Base-by-base conservation (phyloP, 23 tunicate species). In the Phallusia fumigata region DNA sequence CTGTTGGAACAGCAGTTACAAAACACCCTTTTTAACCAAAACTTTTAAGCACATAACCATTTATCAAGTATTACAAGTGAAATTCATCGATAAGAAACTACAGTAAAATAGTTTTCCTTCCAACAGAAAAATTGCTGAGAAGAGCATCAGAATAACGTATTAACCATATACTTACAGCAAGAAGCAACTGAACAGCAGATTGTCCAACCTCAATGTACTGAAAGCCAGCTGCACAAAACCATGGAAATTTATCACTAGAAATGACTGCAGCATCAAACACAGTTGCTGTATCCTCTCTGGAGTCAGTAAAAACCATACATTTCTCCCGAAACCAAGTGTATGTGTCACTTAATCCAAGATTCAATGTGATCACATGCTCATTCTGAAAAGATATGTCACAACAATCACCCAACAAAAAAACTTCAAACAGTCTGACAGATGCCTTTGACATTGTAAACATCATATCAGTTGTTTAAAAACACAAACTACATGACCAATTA, bases 161-260 rank as follows among this genome's bases (percentile, higher is more conserved):
- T 3, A 2, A 6, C 30, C 32, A 74, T 34, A 22, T 15, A 49
- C 86, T 89, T 84, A 90, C 95, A 65, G 95, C 74, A 22, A 90
- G 73, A 30, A 85, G 40, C 30, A 90, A n/a, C 76, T 90, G 97
- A 8, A 92, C 75, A 30, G 76, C 79, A 0, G 97, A 75, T 76
- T 92, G 97, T 45, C 83, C 73, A 12, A 87, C 74, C 79, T 92
- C 97, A 49, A 92, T 84, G 65, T 92, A 88, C n/a, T 86, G 86
- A 81, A 30, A 92, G 40, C 84, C 88, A 65, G 82, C 44, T 0
- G 72, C 35, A 52, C 96, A 91, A 35, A 34, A 31, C 40, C 52
- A 31, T 6, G 76, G 76, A 31, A 65, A 33, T 49, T 85, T 33
- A 18, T 80, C 90, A 64, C 35, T 44, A 19, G 73, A 28, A 34